A percentile compares a stretch with the other conserved stretches of the same genome.
Conservation (phyloP, 2,888 invertebrate species). For the Latrodectus hesperus region DNA sequence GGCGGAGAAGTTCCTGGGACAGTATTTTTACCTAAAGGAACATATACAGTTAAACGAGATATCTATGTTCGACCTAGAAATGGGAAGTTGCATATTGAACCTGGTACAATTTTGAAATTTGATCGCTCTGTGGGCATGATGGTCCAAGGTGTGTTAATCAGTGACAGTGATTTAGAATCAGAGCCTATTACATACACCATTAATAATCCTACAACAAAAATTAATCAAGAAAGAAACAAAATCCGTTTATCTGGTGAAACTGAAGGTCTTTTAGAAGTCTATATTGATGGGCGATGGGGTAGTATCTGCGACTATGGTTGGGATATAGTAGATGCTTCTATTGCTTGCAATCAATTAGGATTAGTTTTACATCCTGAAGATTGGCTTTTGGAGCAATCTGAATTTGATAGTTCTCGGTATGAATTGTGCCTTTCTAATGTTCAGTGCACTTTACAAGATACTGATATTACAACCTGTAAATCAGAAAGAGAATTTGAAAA, state of each 20-base stretch:
- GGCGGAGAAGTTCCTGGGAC: slow-evolving; percentile 96
- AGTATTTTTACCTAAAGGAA: slow-evolving; percentile 79
- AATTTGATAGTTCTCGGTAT: slow-evolving; percentile 85
- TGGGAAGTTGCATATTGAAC: slow-evolving; percentile 88
- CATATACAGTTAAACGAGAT: slow-evolving; percentile 93
- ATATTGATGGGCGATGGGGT: slow-evolving; percentile 92
- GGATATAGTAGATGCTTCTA: slow-evolving; percentile 91
- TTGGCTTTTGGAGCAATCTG: slow-evolving; percentile 88
- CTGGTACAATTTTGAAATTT: slow-evolving; percentile 90
- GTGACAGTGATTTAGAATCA: slow-evolving; percentile 71
- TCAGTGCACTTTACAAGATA: slow-evolving; percentile 91
- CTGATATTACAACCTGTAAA: slow-evolving; percentile 88
- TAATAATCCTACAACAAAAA: slow-evolving; percentile 4
- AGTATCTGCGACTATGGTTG: slow-evolving; percentile 98
- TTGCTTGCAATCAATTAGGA: slow-evolving; percentile 96
- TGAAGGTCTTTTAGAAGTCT: slow-evolving; percentile 88
- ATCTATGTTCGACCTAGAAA: slow-evolving; percentile 92
- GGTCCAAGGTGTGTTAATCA: slow-evolving; percentile 91
- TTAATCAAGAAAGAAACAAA: slow-evolving; percentile 74
- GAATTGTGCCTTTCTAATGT: slow-evolving; percentile 86
- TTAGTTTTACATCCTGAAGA: slow-evolving; percentile 92
- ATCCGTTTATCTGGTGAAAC: slow-evolving; percentile 88
- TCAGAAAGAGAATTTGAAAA: slow-evolving; percentile 86
- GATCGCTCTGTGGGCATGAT: slow-evolving; percentile 92
- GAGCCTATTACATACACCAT: slow-evolving; percentile 48